Evolutionary conservation across 2,113 vertebrate genomes (phyloP), one percentile per base, ranked within the genome.

Genomic region (Salvelinus fontinalis): DNA sequence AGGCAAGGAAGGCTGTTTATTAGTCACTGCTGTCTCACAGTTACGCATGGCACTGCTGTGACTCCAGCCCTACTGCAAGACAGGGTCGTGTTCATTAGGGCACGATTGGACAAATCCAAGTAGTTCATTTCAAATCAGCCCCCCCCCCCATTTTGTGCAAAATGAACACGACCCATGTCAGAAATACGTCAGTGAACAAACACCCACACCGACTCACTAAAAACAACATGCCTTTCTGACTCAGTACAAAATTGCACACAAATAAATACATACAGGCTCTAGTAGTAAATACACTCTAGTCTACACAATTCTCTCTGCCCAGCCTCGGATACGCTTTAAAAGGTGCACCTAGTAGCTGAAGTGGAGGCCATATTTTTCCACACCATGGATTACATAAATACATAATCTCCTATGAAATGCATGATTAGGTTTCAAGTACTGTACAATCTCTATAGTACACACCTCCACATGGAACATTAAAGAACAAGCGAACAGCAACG

Each of bases 171-270:
- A 64, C 60, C 4, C 27, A 39, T 8, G 66, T 27, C 29, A 12
- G 26, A 67, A 67, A 67, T 13, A 67, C 16, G 4, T 13, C 31
- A 20, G 67, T 31, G 16, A 68, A 68, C 16, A 39, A 18, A 34
- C 16, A 69, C 67, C 6, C 34, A 34, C 22, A 20, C 31, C 16
- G 14, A 69, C 20, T 14, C 13, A n/a, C 29, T 29, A 16, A 67
- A 29, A 67, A 67, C 67, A 68, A 34, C 67, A 69, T 44, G 67
- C 31, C 34, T 4, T 34, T n/a, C 16, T 69, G 67, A 31, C 31
- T 69, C 20, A 20, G 31, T 69, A 69, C 34, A 22, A 69, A 44
- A 69, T 29, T 31, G 22, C 16, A n/a, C 67, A 69, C 67, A 64
- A 64, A 69, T 44, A 44, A 69, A 69, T n/a, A 44, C 67, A 68